Percentiles rank a stretch among this genome's conserved stretches.
Evolutionary conservation across 2,113 vertebrate genomes (phyloP).

Genomic region (Mustela lutreola): DNA sequence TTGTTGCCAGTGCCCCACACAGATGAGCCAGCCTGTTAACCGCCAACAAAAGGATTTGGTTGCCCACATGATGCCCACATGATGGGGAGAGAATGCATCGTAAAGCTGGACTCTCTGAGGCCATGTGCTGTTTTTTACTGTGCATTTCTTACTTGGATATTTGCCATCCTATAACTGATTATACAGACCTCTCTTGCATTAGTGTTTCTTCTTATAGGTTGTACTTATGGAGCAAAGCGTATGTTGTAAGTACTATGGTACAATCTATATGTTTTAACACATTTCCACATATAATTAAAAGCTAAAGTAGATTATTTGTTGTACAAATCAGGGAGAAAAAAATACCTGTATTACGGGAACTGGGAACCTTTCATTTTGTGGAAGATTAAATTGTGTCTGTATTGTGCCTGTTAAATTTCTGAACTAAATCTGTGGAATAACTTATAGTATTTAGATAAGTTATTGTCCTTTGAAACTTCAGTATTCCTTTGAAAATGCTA

Average conservation of each 20-base stretch:
- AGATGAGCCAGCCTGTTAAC: background rate
- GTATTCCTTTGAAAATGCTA: conserved; percentile 20
- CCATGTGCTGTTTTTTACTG: background rate
- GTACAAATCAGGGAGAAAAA: conserved; percentile 17
- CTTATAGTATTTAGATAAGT: background rate
- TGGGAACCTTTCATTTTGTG: conserved; percentile 17
- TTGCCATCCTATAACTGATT: background rate
- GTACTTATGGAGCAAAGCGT: background rate
- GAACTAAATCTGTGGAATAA: background rate
- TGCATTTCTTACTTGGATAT: conserved; percentile 26
- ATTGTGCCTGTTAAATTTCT: background rate
- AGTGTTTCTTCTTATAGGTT: conserved; percentile 35
- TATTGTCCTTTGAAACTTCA: conserved; percentile 12
- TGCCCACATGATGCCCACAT: background rate
- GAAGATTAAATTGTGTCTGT: background rate
- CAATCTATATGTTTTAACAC: conserved; percentile 9
- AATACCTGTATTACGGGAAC: conserved; percentile 27
- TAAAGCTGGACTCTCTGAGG: background rate
- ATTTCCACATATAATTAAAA: conserved; percentile 44
- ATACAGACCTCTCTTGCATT: background rate
- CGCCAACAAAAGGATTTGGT: conserved; percentile 10
- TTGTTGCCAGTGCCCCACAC: conserved; percentile 48
- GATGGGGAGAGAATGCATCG: background rate
- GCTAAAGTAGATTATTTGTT: conserved; percentile 54
- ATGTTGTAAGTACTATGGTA: background rate